Evolutionary conservation across 1,140 invertebrate genomes (phyloP).

Genomic region (Rhynchophorus ferrugineus): DNA sequence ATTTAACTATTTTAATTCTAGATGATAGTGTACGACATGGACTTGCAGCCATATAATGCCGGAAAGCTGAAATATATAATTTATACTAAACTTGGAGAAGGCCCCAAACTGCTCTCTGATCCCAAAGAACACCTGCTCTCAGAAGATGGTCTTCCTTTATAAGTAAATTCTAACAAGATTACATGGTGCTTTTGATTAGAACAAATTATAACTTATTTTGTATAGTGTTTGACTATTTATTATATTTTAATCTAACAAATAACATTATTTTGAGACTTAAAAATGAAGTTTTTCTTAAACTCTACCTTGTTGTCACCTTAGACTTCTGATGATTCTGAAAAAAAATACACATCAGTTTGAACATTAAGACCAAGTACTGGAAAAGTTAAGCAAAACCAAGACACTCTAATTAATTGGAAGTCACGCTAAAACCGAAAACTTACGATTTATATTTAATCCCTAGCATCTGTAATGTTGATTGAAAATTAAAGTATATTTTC

Average conservation of each 20-base stretch:
- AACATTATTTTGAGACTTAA: constrained; percentile 5
- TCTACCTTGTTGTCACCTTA: neutral
- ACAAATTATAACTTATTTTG: too few species aligned
- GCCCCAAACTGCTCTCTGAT: constrained; percentile 49
- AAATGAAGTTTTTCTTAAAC: constrained; percentile 4
- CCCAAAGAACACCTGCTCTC: constrained; percentile 48
- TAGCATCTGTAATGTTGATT: constrained; percentile 17
- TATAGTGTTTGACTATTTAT: neutral
- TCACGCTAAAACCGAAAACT: constrained; percentile 8
- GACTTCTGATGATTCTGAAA: constrained; percentile 10
- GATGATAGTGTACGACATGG: constrained; percentile 41
- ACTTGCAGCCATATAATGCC: constrained; percentile 40
- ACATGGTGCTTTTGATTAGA: too few species aligned
- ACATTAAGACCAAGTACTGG: neutral
- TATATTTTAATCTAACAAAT: neutral
- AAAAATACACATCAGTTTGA: neutral
- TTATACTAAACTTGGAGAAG: constrained; percentile 68
- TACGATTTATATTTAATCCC: constrained; percentile 16
- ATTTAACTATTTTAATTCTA: constrained; percentile 30
- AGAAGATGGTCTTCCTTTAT: constrained; percentile 43
- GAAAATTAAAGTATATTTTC: constrained; percentile 1
- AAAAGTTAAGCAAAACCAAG: neutral
- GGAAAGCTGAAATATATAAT: constrained; percentile 77
- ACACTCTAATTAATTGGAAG: neutral
- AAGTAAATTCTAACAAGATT: neutral